phyloP scores from a whole-genome alignment of 2,888 invertebrate species.

The Argyresthia goedartella region DNA sequence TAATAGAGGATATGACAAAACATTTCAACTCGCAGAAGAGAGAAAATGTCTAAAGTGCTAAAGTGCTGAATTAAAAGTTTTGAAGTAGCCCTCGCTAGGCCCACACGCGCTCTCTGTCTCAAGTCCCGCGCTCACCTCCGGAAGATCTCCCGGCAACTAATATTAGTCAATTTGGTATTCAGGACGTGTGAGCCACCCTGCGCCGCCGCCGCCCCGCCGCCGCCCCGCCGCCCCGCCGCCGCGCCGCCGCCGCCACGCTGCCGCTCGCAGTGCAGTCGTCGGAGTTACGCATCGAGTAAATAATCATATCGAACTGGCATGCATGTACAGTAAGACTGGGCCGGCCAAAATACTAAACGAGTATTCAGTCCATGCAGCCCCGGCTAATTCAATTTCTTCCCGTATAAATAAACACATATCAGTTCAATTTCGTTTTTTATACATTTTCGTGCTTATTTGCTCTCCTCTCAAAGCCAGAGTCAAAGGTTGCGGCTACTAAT shows the following conservation, averaged over 20 bases:
- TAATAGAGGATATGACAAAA: too few relatives aligned
- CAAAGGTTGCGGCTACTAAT: too few relatives aligned
- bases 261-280: slow-evolving; percentile 20
- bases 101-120: slow-evolving; percentile 63
- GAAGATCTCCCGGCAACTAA: slow-evolving; percentile 60
- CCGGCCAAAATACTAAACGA: too few relatives aligned
- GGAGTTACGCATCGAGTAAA: not conserved
- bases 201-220: slow-evolving; percentile 17
- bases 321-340: too few relatives aligned
- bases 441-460: too few relatives aligned
- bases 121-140: slow-evolving; percentile 60
- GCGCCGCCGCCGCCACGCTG: slow-evolving; percentile 6
- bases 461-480: too few relatives aligned
- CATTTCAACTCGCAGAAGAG: not conserved
- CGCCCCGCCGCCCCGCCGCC: slow-evolving; percentile 13
- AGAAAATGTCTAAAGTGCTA: slow-evolving; percentile 12
- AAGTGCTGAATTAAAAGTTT: slow-evolving; percentile 44
- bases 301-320: too few relatives aligned
- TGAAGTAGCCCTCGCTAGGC: slow-evolving; percentile 50
- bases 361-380: too few relatives aligned
- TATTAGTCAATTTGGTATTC: slow-evolving; percentile 69
- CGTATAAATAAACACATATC: too few relatives aligned
- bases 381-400: too few relatives aligned
- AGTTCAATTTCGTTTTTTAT: too few relatives aligned
- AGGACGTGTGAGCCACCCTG: slow-evolving; percentile 45